Percentiles rank a stretch among this genome's conserved stretches.
phyloP scores from a whole-genome alignment of 2,888 invertebrate genomes.

The Harpalus rufipes region DNA sequence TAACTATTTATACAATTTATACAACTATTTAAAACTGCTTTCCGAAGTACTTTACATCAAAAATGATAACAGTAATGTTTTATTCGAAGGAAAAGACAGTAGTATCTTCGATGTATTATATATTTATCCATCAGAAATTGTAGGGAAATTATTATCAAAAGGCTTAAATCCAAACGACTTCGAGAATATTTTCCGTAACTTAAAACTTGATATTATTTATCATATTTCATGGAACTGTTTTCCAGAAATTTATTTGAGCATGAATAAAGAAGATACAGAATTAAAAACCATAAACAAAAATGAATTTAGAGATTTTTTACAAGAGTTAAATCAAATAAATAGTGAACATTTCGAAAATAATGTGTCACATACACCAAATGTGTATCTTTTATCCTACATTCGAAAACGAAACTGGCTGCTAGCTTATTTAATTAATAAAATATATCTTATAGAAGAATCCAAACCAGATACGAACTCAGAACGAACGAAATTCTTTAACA shows the following conservation, averaged over 20 bases:
- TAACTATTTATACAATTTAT: constrained; percentile 79
- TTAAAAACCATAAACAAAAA: constrained; percentile 70
- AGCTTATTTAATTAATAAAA: constrained; percentile 83
- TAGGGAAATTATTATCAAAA: constrained; percentile 83
- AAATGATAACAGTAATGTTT: constrained; percentile 73
- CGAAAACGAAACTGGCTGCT: constrained; percentile 84
- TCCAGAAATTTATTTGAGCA: constrained; percentile 81
- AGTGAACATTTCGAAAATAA: constrained; percentile 71
- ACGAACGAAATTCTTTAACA: constrained; percentile 76
- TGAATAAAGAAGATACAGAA: constrained; percentile 71
- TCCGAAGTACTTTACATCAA: constrained; percentile 73
- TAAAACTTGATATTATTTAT: constrained; percentile 87
- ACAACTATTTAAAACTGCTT: constrained; percentile 81
- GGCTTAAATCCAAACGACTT: constrained; percentile 84
- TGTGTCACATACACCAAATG: constrained; percentile 77
- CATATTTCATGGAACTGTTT: constrained; percentile 87
- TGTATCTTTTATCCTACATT: constrained; percentile 81
- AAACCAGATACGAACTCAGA: constrained; percentile 76
- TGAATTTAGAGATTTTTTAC: constrained; percentile 44
- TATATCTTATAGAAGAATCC: constrained; percentile 80
- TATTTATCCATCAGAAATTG: constrained; percentile 80
- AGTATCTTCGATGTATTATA: constrained; percentile 80
- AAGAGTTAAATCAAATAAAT: constrained; percentile 31
- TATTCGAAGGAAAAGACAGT: constrained; percentile 74
- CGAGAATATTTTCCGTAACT: constrained; percentile 83